Base-by-base conservation (phyloP, 2,113 vertebrate species). In the Sebastes schlegelii region DNA sequence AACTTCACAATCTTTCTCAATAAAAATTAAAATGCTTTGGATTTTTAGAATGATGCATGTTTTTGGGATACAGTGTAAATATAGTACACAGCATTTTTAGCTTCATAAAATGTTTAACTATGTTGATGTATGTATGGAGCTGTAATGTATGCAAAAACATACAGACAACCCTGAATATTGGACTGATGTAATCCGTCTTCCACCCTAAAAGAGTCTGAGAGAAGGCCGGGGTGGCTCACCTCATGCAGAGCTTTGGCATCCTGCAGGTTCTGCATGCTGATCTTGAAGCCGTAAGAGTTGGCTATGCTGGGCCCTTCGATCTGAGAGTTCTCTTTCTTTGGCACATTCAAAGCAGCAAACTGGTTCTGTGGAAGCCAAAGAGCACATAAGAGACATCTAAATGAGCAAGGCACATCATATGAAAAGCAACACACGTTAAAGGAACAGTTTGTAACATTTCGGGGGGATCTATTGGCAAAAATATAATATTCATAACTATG, bases 171-270 rank as follows among this genome's bases (percentile, higher is more conserved):
- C 13, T 45, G 40, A 48, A 77, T 34, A 67, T 12, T 34, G 10
- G 51, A 34, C 40, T 14, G n/a, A 23, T 21, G n/a, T 64, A 21
- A 62, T 8, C 54, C 54, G 6, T 55, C 26, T 23, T 55, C n/a
- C 14, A 17, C 43, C 34, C 34, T 17, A 17, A 42, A 66, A 46
- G 19, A 3, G 57, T 26, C 11, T 60, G 21, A 49, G 48, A 2
- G 40, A 46, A 16, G 49, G 9, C 8, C 63, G 17, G 8, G 40
- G 74, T 40, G 12, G 55, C 84, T 93, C 94, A 99, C 98, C 98
- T 99, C 98, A 73, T 99, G 98, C 88, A 99, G 96, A 77, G 97
- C 96, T 94, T 98, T 99, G 85, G 98, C 98, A 54, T 99, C 98
- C 91, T 98, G 96, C 65, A 99, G 94, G 83, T 99, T 99, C 92